These are phyloP conservation scores for Euzophera pinguis DNA, from an alignment of 2,888 invertebrate species.

Conservation along the genomic window DNA sequence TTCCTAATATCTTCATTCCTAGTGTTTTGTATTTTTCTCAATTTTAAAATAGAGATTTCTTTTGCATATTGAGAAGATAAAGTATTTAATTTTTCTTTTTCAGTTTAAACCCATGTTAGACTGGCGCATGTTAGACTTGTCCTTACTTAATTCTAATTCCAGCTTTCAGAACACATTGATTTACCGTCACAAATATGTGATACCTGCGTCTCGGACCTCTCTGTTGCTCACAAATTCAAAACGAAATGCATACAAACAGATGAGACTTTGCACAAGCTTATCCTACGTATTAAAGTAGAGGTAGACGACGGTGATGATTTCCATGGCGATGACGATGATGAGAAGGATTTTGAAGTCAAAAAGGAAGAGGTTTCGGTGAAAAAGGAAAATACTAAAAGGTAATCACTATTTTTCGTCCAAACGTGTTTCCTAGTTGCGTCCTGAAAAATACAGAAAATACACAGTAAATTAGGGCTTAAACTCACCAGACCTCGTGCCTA, in stretches of 20 bases:
- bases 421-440: too few species aligned
- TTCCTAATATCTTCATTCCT: too few species aligned
- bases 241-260: conserved; percentile 37
- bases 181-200: conserved; percentile 41
- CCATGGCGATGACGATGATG: conserved; percentile 15
- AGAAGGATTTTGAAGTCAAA: conserved; percentile 11
- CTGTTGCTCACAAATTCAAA: conserved; percentile 43
- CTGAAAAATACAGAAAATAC: too few species aligned
- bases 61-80: too few species aligned
- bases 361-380: conserved; percentile 4
- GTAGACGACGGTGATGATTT: conserved; percentile 14
- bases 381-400: conserved; percentile 5
- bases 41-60: too few species aligned
- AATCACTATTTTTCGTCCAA: not conserved
- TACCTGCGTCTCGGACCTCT: conserved; percentile 33
- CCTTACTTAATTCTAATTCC: conserved; percentile 17
- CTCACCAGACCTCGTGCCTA: too few species aligned
- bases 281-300: conserved; percentile 29
- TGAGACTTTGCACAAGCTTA: conserved; percentile 29
- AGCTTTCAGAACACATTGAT: conserved; percentile 30
- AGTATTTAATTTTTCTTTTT: too few species aligned
- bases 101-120: too few species aligned
- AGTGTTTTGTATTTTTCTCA: too few species aligned
- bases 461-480: too few species aligned
- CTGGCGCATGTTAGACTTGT: too few species aligned